phyloP scores from a whole-genome alignment of 2,797 vertebrate species.

The Scarus forsteni region DNA sequence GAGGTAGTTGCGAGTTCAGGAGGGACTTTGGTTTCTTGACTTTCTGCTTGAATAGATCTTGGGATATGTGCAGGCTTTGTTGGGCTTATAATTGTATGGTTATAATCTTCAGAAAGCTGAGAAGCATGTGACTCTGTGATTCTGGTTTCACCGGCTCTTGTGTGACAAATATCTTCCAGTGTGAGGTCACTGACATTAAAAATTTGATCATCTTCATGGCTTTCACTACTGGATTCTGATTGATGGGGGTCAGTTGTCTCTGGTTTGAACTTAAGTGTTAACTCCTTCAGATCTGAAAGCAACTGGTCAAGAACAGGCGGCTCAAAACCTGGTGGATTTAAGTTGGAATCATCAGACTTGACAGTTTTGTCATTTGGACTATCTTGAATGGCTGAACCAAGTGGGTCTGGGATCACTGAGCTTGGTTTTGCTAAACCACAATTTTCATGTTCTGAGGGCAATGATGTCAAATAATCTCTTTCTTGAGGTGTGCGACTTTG shows the following conservation, averaged over 20 bases:
- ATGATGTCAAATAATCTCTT: slow-evolving; percentile 15
- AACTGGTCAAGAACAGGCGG: slow-evolving; percentile 69
- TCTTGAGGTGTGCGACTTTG: slow-evolving; percentile 30
- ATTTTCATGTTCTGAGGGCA: slow-evolving; percentile 32
- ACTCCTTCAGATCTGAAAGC: slow-evolving; percentile 63
- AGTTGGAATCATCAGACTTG: slow-evolving; percentile 38
- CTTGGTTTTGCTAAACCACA: slow-evolving; percentile 27
- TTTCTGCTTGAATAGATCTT: slow-evolving; percentile 35
- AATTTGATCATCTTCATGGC: slow-evolving; percentile 34
- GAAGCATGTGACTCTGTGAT: slow-evolving; percentile 16
- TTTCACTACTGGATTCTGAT: slow-evolving; percentile 44
- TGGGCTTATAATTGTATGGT: slow-evolving; percentile 8
- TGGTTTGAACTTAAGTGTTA: slow-evolving; percentile 59
- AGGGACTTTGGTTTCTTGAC: slow-evolving; percentile 29
- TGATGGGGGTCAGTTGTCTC: slow-evolving; percentile 30
- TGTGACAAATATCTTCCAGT: slow-evolving; percentile 23
- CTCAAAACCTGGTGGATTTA: slow-evolving; percentile 38
- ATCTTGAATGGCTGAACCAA: slow-evolving; percentile 47
- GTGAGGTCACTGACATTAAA: slow-evolving; percentile 48
- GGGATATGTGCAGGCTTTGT: slow-evolving; percentile 23
- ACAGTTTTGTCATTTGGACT: slow-evolving; percentile 37
- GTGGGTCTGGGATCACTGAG: slow-evolving; percentile 42
- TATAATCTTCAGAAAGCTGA: slow-evolving; percentile 27
- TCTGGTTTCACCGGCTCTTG: slow-evolving; percentile 17
- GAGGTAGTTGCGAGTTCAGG: slow-evolving; percentile 45